Percentiles rank a stretch among this genome's conserved stretches.
Evolutionary conservation across 2,113 vertebrate genomes (phyloP).

Genomic region (Mobula birostris): DNA sequence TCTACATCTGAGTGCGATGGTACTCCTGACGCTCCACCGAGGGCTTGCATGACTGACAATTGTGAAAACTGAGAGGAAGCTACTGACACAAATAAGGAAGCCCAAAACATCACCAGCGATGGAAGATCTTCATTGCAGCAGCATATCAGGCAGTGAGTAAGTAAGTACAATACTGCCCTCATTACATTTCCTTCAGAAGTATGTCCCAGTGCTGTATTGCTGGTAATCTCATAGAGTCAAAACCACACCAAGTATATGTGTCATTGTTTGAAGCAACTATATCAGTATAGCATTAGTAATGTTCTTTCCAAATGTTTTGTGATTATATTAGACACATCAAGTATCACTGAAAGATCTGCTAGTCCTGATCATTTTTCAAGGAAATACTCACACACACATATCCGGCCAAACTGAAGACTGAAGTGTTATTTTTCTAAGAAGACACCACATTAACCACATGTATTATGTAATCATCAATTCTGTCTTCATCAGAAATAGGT

Average conservation of each 20-base stretch:
- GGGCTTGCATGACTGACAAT: no score
- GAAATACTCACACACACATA: not conserved
- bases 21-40: no score
- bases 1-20: no score
- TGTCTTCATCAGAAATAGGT: conserved; percentile 3
- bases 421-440: conserved; percentile 30
- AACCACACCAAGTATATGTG: not conserved
- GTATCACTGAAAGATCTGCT: not conserved
- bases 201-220: not conserved
- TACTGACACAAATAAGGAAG: no score
- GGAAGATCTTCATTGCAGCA: no score
- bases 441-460: conserved; percentile 17
- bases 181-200: not conserved
- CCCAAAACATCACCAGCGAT: no score
- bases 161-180: no score
- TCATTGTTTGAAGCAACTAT: not conserved
- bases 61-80: no score
- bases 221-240: not conserved
- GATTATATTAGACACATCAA: not conserved
- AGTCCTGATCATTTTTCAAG: not conserved
- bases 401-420: not conserved
- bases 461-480: not conserved
- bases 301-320: not conserved
- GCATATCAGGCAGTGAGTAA: no score
- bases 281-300: not conserved